Evolutionary conservation across 2,113 vertebrate species (phyloP), one percentile per base, ranked within the genome.

Genomic region (Lophius piscatorius): DNA sequence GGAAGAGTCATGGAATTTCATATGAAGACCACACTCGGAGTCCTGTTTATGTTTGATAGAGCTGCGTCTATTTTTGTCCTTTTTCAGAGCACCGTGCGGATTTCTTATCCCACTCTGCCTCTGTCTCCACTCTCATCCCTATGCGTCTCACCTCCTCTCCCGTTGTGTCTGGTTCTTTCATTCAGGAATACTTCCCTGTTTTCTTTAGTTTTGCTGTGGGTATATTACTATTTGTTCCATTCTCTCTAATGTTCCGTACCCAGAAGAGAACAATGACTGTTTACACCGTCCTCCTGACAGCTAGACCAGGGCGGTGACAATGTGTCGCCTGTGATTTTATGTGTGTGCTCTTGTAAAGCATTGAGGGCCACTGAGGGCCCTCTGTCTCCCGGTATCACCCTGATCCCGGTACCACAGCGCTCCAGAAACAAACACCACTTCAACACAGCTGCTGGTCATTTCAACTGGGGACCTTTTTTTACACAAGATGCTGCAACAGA

Each of bases 331-430:
- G 78, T 86, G 67, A 46, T 31, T 62, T 12, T 50, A 29, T 74
- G 64, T 64, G 44, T 63, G 29, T 50, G 55, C 72, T 50, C 59
- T 50, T 71, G 54, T 70, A 28, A 34, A 33, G 63, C 13, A 34
- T 40, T 60, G 16, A 17, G 35, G 29, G 22, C 40, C 55, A 75
- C 75, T 87, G 81, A 76, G 74, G 67, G 44, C 45, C 68, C 72
- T 84, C 76, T 90, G 89, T 91, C 38, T 82, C 46, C 76, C 69
- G 28, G 89, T 90, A 57, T 88, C 87, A 84, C 28, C 20, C 81
- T 23, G 80, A 55, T 79, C 64, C 87, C 86, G 89, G 90, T 85
- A 78, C 85, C 82, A 52, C 77, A 57, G 66, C 76, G 73, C 64
- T 33, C 72, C 2, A 56, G 73, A 69, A 76, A 71, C 65, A 73